Evolutionary conservation across 2,113 vertebrate genomes (phyloP), one percentile per base, ranked within the genome.

Genomic region (Chroicocephalus ridibundus): DNA sequence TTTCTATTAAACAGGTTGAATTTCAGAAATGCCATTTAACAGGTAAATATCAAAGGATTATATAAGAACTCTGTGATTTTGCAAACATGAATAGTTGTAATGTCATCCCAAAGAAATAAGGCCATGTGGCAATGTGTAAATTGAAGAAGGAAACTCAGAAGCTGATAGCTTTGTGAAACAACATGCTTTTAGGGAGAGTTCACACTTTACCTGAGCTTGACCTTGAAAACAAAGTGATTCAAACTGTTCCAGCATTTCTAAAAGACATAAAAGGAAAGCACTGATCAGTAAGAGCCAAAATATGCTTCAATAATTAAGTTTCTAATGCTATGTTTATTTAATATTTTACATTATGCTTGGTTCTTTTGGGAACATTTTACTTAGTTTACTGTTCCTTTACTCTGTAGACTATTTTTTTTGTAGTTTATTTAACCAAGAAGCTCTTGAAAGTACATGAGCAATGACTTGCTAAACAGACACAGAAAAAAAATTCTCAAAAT

Each of bases 401-500:
- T 42, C 5, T 60, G 18, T 34, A 75, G 46, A 25, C 5, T 47
- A 22, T 68, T 78, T 31, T 13, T 58, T 29, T 81, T 36, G 4
- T 27, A 72, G 51, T 83, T 82, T 85, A 32, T 86, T 90, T 83
- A 82, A 80, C 51, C 32, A 29, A 88, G 64, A 62, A 83, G n/a
- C 18, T 78, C 60, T 95, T 77, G 36, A 91, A 54, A 69, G 15
- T 74, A 29, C 60, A 26, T 44, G 10, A 88, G 7, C 22, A 77
- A 83, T 54, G 20, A 81, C 24, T 86, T 88, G 10, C 16, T 70
- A 70, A 82, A 69, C 34, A 65, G 36, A 72, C 18, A 24, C 21
- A 55, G 71, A 69, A 86, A 96, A 96, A 88, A 70, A 27, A 71
- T 71, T 94, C 20, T 69, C 10, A 77, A 94, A 93, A 62, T 71